Percentiles rank a stretch among this genome's conserved stretches.
Evolutionary conservation across 2,888 invertebrate species (phyloP).

Genomic region (Venustoraphidia nigricollis): DNA sequence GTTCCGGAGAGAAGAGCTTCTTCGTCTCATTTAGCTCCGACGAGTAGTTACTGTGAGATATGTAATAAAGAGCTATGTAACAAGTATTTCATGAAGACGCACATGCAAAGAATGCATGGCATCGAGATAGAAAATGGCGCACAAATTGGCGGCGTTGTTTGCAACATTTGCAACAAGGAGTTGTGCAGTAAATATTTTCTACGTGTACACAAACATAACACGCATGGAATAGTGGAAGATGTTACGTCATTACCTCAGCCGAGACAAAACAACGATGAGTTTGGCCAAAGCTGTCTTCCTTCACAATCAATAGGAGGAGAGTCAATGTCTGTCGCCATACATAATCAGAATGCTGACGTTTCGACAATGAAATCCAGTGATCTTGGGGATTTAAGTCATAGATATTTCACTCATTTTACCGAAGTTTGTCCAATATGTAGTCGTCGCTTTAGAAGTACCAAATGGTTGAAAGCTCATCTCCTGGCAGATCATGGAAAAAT

Average conservation of each 20-base stretch:
- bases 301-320: too few relatives aligned
- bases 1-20: constrained; percentile 33
- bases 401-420: constrained; percentile 50
- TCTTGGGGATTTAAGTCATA: constrained; percentile 39
- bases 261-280: constrained; percentile 9
- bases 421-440: constrained; percentile 77
- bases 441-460: constrained; percentile 72
- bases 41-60: constrained; percentile 88
- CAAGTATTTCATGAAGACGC: constrained; percentile 99
- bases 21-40: constrained; percentile 46
- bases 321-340: too few relatives aligned
- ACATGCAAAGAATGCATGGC: constrained; percentile 97
- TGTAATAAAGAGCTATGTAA: constrained; percentile 98
- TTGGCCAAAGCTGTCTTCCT: not conserved
- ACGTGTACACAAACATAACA: constrained; percentile 93
- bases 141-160: constrained; percentile 84
- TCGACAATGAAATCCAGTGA: constrained; percentile 35
- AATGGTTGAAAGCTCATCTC: constrained; percentile 77
- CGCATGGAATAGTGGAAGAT: constrained; percentile 89
- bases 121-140: constrained; percentile 87
- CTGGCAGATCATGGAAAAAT: constrained; percentile 69
- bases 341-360: constrained; percentile 16
- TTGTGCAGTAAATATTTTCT: constrained; percentile 96
- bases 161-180: constrained; percentile 96
- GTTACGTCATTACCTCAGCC: constrained; percentile 26